phyloP scores from a whole-genome alignment of 64 coral and sea anemone genomes.

The Dendronephthya gigantea region DNA sequence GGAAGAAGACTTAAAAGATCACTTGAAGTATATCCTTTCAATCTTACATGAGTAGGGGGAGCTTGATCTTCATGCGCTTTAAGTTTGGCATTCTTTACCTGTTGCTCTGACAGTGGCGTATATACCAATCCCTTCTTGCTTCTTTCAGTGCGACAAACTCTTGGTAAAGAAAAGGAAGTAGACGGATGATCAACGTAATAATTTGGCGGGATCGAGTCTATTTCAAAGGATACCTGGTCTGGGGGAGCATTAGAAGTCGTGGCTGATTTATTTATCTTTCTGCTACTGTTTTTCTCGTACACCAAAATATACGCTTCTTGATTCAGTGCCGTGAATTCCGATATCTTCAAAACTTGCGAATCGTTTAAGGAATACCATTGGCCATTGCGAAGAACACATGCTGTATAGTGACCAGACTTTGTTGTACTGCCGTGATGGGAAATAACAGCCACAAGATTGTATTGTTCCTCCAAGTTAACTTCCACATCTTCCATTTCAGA shows the following conservation, averaged over 20 bases:
- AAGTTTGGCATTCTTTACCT: not conserved
- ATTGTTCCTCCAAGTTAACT: not conserved
- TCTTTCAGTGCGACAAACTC: not conserved
- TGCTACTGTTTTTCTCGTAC: constrained; percentile 32
- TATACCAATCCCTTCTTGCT: not conserved
- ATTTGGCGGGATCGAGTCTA: not conserved
- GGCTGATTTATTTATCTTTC: not conserved
- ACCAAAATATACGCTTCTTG: constrained; percentile 44
- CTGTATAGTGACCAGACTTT: constrained; percentile 38
- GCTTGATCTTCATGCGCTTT: not conserved
- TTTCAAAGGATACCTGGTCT: not conserved
- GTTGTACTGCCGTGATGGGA: constrained; percentile 22
- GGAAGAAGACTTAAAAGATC: not conserved
- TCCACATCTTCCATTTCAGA: constrained; percentile 8
- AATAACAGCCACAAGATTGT: constrained; percentile 46
- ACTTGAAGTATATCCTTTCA: not conserved
- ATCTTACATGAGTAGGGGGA: not conserved
- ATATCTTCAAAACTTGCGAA: constrained; percentile 2
- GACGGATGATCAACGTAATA: not conserved
- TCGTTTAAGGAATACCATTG: constrained; percentile 46
- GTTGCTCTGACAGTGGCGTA: not conserved
- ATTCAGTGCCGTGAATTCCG: constrained; percentile 20
- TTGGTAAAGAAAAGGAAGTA: not conserved
- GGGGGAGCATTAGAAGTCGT: not conserved
- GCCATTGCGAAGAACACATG: constrained; percentile 30